These are phyloP conservation scores for Channa argus DNA, from an alignment of 2,113 vertebrate genomes.

Conservation along the genomic window DNA sequence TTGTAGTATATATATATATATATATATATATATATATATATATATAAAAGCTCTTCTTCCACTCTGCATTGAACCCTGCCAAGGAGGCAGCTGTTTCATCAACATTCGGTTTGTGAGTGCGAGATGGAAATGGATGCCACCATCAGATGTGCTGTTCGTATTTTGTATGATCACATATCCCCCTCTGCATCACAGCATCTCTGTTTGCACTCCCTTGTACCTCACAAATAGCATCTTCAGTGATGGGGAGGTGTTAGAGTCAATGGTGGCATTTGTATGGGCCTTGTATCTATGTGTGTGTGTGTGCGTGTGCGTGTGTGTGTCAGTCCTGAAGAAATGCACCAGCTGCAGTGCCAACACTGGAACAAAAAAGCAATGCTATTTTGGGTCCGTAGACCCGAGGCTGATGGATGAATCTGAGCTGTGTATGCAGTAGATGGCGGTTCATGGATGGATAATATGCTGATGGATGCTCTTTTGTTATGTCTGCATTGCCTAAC, in stretches of 20 bases:
- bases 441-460: conserved; percentile 44
- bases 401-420: conserved; percentile 61
- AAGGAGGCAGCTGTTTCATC: conserved; percentile 73
- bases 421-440: conserved; percentile 55
- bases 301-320: conserved; percentile 36
- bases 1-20: too few relatives aligned
- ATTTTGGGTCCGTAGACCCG: conserved; percentile 72
- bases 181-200: conserved; percentile 65
- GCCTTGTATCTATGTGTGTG: conserved; percentile 45
- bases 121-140: conserved; percentile 61
- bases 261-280: conserved; percentile 71
- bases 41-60: conserved; percentile 49
- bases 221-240: conserved; percentile 77
- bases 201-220: conserved; percentile 64
- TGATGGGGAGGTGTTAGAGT: conserved; percentile 73
- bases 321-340: conserved; percentile 67
- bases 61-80: conserved; percentile 69
- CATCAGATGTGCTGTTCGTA: conserved; percentile 56
- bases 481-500: conserved; percentile 61
- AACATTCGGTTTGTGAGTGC: conserved; percentile 41
- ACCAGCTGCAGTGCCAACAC: conserved; percentile 79
- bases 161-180: conserved; percentile 48
- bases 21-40: too few relatives aligned
- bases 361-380: conserved; percentile 71
- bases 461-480: conserved; percentile 76